phyloP scores from a whole-genome alignment of 2,113 vertebrate genomes.

The Rhabdornis inornatus region DNA sequence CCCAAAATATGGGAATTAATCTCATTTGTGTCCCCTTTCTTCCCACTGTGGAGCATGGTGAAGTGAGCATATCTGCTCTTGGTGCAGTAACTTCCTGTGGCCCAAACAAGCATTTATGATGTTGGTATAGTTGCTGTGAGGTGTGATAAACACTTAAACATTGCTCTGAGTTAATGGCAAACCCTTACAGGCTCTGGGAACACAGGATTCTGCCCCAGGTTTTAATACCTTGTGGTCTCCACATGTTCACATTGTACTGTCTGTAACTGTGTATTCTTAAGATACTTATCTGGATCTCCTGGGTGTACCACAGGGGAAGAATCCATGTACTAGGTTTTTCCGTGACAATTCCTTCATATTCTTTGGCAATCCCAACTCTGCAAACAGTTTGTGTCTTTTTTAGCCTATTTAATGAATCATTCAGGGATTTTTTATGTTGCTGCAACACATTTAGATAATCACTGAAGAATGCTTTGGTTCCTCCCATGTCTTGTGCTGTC shows the following conservation, averaged over 20 bases:
- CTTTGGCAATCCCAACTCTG: constrained; percentile 7
- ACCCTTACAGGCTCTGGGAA: neutral
- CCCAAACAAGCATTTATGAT: neutral
- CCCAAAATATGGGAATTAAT: neutral
- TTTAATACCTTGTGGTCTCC: neutral
- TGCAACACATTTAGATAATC: constrained; percentile 61
- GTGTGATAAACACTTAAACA: neutral
- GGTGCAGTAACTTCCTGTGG: neutral
- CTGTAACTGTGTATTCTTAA: neutral
- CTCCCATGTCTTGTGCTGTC: constrained; percentile 43
- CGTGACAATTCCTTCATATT: constrained; percentile 4
- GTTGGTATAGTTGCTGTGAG: neutral
- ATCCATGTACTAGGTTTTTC: neutral
- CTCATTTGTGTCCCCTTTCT: neutral
- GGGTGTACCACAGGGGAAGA: neutral
- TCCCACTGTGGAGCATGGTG: neutral
- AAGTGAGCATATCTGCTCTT: neutral
- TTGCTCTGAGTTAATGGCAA: neutral
- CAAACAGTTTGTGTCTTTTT: constrained; percentile 34
- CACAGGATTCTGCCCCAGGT: neutral
- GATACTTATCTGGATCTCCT: neutral
- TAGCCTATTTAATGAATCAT: constrained; percentile 27
- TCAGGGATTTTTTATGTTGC: constrained; percentile 53
- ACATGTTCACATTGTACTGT: neutral
- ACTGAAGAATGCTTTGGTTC: constrained; percentile 60